Conservation (phyloP, 2,113 vertebrate genomes). For the Percopsis transmontana region DNA sequence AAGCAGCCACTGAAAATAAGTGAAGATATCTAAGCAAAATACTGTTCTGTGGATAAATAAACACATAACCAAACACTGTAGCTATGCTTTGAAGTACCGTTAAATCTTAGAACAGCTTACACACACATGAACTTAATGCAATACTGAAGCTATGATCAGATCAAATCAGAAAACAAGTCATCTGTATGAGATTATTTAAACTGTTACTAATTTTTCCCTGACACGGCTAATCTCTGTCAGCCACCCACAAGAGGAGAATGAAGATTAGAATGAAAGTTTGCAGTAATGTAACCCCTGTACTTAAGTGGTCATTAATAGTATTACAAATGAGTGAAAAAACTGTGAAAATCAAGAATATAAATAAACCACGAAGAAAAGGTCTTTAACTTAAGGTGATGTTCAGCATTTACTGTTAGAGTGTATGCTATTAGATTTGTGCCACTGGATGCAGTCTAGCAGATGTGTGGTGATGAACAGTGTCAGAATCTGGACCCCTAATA, state of each 20-base stretch:
- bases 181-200: neutral
- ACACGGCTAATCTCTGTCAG: neutral
- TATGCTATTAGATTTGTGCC: slow-evolving; percentile 38
- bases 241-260: neutral
- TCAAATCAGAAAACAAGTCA: neutral
- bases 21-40: neutral
- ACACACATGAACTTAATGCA: neutral
- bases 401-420: neutral
- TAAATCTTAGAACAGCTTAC: neutral
- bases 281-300: neutral
- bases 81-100: neutral
- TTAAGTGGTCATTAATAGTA: no score
- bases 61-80: neutral
- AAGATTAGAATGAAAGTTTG: neutral
- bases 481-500: slow-evolving; percentile 75
- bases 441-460: slow-evolving; percentile 71
- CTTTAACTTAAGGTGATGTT: neutral
- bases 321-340: no score
- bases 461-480: slow-evolving; percentile 71
- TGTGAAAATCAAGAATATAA: no score
- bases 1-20: neutral
- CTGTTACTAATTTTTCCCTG: neutral
- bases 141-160: neutral
- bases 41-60: neutral
- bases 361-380: no score